Conservation (phyloP, 2,888 invertebrate species). For the Gryllus longicercus region DNA sequence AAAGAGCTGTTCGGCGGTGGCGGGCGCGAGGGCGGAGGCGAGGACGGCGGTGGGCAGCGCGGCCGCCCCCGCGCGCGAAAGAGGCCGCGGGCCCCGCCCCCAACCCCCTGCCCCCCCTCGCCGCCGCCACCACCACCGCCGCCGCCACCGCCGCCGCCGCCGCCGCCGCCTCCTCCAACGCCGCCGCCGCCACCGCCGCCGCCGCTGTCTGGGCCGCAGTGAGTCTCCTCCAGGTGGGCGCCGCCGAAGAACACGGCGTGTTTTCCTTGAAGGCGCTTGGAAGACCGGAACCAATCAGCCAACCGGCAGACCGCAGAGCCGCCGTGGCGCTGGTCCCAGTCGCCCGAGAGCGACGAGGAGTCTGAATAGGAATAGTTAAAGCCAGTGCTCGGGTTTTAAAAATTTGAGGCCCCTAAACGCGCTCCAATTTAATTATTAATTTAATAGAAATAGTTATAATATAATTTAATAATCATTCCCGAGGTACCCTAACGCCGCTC, state of each 20-base stretch:
- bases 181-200: neutral
- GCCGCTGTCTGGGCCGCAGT: neutral
- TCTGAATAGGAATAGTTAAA: too few species aligned
- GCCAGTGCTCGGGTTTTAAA: too few species aligned
- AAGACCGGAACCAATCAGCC: constrained; percentile 6
- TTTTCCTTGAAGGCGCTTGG: neutral
- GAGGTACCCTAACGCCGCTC: neutral
- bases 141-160: too few species aligned
- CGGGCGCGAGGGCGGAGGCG: neutral
- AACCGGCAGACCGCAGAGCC: neutral
- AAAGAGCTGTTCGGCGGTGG: neutral
- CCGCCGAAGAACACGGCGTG: neutral
- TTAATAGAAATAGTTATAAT: neutral
- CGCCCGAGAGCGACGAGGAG: too few species aligned
- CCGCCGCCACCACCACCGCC: too few species aligned
- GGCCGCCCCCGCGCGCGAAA: neutral
- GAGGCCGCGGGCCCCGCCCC: neutral
- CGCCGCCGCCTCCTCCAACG: too few species aligned
- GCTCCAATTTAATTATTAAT: neutral
- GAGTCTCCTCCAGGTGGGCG: neutral
- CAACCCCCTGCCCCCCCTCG: too few species aligned
- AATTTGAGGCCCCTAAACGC: neutral
- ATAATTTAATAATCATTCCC: neutral
- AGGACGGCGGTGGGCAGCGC: neutral
- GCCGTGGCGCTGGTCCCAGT: too few species aligned